Evolutionary conservation across 2,797 vertebrate species (phyloP).

Genomic region (Erpetoichthys calabaricus): DNA sequence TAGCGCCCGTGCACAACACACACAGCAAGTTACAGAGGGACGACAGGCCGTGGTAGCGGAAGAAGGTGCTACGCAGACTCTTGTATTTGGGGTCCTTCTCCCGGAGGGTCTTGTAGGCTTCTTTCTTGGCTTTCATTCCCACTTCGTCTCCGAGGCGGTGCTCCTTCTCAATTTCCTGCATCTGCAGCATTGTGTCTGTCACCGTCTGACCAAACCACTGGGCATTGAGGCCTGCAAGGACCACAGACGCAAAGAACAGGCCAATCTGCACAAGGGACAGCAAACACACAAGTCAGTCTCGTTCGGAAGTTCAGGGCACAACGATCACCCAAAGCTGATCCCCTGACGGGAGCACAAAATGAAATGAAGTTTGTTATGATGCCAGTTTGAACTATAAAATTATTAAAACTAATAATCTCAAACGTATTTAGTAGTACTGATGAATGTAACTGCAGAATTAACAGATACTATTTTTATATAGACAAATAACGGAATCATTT

Average conservation of each 20-base stretch:
- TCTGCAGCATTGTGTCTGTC: conserved; percentile 48
- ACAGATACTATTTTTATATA: too few relatives aligned
- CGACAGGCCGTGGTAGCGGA: conserved; percentile 61
- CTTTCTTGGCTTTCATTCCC: conserved; percentile 40
- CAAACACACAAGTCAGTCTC: not conserved
- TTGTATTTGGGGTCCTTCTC: conserved; percentile 70
- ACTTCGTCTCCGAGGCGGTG: conserved; percentile 59
- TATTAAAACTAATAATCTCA: too few relatives aligned
- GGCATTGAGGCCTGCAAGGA: conserved; percentile 46
- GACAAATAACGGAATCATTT: too few relatives aligned
- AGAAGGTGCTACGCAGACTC: conserved; percentile 41
- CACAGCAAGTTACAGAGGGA: conserved; percentile 61
- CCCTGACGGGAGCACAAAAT: too few relatives aligned
- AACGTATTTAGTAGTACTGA: too few relatives aligned
- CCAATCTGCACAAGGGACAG: conserved; percentile 40
- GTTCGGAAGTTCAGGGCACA: not conserved
- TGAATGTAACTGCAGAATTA: too few relatives aligned
- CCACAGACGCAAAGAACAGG: conserved; percentile 50
- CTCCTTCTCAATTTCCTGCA: conserved; percentile 62
- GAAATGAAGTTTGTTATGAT: too few relatives aligned
- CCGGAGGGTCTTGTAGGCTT: conserved; percentile 58
- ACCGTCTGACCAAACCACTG: conserved; percentile 58
- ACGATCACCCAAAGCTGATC: not conserved
- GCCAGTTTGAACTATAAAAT: too few relatives aligned
- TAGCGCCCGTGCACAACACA: conserved; percentile 55